Percentiles rank a stretch among this genome's conserved stretches.
phyloP scores from a whole-genome alignment of 2,888 invertebrate genomes.

The Stegana nigrithorax region DNA sequence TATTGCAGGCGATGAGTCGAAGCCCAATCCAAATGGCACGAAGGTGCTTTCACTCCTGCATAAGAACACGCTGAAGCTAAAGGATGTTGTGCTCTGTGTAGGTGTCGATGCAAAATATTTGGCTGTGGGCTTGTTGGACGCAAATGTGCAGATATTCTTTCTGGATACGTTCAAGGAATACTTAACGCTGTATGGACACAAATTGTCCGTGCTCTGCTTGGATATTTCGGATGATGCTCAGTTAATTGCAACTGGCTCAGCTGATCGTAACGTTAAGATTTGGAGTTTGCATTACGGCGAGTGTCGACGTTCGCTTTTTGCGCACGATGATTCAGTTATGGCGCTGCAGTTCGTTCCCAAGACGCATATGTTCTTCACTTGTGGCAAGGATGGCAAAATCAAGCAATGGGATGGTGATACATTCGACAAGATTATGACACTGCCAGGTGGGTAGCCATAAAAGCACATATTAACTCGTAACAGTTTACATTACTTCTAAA shows the following conservation, averaged over 20 bases:
- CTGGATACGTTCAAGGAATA: slow-evolving; percentile 96
- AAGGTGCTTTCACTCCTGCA: slow-evolving; percentile 83
- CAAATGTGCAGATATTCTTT: slow-evolving; percentile 95
- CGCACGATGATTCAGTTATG: slow-evolving; percentile 95
- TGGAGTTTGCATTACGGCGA: slow-evolving; percentile 99
- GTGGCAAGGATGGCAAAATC: slow-evolving; percentile 92
- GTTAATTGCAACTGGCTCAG: slow-evolving; percentile 92
- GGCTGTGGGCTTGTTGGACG: slow-evolving; percentile 90
- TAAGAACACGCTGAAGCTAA: slow-evolving; percentile 84
- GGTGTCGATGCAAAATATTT: slow-evolving; percentile 87
- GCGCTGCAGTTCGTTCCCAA: slow-evolving; percentile 88
- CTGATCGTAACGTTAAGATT: slow-evolving; percentile 94
- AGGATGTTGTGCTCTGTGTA: slow-evolving; percentile 87
- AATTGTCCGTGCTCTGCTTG: slow-evolving; percentile 91
- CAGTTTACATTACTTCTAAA: background rate
- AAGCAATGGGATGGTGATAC: slow-evolving; percentile 98
- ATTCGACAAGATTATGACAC: slow-evolving; percentile 88
- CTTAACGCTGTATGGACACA: slow-evolving; percentile 94
- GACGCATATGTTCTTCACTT: slow-evolving; percentile 94
- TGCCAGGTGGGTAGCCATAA: too few species aligned
- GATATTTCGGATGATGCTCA: slow-evolving; percentile 92
- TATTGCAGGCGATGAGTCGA: slow-evolving; percentile 72
- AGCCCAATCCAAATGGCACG: slow-evolving; percentile 23
- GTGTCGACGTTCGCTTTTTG: slow-evolving; percentile 94
- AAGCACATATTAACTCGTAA: background rate